These are phyloP conservation scores for Gulo gulo DNA, from an alignment of 2,113 vertebrate genomes.

Conservation along the genomic window DNA sequence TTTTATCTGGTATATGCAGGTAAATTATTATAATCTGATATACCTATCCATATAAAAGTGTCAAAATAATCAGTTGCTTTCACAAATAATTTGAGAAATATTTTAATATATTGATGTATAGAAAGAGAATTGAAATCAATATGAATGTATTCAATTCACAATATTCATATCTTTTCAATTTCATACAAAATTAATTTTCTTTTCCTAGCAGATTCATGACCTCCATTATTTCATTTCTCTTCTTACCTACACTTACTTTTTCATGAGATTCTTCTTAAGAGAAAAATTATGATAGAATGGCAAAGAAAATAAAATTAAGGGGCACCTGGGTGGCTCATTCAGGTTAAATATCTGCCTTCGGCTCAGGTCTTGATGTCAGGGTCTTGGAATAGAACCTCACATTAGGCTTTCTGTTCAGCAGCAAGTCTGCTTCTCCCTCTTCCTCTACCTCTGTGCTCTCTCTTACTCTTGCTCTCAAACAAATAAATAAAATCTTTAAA, in stretches of 20 bases:
- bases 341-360: no score
- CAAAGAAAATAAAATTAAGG: background rate
- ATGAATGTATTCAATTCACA: background rate
- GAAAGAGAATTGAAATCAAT: background rate
- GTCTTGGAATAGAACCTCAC: no score
- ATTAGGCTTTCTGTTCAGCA: no score
- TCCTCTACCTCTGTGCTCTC: no score
- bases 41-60: background rate
- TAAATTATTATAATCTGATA: background rate
- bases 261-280: background rate
- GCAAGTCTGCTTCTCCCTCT: no score
- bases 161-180: background rate
- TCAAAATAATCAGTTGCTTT: background rate
- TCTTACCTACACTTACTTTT: background rate
- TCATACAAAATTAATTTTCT: background rate
- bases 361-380: no score
- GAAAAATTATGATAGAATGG: background rate
- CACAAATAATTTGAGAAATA: background rate
- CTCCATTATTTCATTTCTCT: background rate
- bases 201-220: background rate
- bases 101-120: background rate
- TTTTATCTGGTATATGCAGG: background rate
- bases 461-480: no score
- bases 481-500: no score
- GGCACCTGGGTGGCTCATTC: no score